Evolutionary conservation across 1,140 invertebrate species (phyloP).

Genomic region (Brachionus rubens): DNA sequence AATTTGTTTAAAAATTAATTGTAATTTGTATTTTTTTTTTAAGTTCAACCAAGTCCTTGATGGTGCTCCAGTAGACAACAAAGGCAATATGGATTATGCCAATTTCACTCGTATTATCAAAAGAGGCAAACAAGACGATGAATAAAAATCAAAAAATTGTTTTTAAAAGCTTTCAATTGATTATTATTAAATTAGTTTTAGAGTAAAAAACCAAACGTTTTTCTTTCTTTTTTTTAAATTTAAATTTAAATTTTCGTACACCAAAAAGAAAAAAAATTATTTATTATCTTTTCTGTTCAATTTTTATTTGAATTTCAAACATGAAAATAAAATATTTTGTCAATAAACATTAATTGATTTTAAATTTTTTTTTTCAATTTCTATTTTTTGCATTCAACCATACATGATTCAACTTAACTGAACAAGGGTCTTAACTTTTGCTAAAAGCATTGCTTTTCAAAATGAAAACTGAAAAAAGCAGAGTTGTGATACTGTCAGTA

Average conservation of each 20-base stretch:
- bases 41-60: slow-evolving; percentile 45
- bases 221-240: background rate
- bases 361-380: no score
- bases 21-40: background rate
- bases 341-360: no score
- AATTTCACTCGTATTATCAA: slow-evolving; percentile 44
- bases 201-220: background rate
- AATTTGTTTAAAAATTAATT: background rate
- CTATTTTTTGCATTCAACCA: no score
- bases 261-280: background rate
- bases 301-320: background rate
- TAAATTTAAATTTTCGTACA: background rate
- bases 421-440: no score
- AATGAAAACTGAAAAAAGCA: no score
- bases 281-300: background rate
- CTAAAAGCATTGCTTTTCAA: no score
- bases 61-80: slow-evolving; percentile 30
- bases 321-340: no score
- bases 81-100: slow-evolving; percentile 46
- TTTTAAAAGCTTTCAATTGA: background rate
- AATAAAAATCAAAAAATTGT: background rate
- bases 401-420: no score
- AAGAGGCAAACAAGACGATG: slow-evolving; percentile 46
- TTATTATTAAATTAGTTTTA: background rate
- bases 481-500: no score